Percentiles rank a stretch among this genome's conserved stretches.
These are phyloP conservation scores for Typhlichthys eigenmanni DNA, from an alignment of 2,797 vertebrate species.

Conservation along the genomic window DNA sequence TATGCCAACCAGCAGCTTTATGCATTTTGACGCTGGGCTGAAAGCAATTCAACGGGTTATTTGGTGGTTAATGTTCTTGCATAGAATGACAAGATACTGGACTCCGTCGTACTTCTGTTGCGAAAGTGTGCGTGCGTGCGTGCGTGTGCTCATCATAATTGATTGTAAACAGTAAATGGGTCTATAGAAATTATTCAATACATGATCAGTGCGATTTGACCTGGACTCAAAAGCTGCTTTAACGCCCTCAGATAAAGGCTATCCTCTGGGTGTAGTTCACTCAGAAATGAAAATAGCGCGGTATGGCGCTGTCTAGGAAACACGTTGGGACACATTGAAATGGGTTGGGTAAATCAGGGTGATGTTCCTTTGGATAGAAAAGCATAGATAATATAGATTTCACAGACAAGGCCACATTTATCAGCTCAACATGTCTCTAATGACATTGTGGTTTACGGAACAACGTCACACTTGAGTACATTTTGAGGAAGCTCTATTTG, in stretches of 20 bases:
- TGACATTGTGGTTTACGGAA: not conserved
- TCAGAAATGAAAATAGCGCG: not conserved
- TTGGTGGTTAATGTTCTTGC: no score
- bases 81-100: no score
- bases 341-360: not conserved
- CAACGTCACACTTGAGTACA: not conserved
- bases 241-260: not conserved
- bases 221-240: conserved; percentile 20
- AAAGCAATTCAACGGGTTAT: no score
- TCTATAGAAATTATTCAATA: conserved; percentile 10
- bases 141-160: no score
- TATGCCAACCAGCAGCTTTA: no score
- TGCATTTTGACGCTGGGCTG: no score
- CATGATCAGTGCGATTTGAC: conserved; percentile 33
- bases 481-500: not conserved
- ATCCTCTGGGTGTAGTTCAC: conserved; percentile 13
- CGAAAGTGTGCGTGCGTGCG: no score
- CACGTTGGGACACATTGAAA: conserved; percentile 16
- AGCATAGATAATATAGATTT: conserved; percentile 27
- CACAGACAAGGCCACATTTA: conserved; percentile 45
- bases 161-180: no score
- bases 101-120: no score
- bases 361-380: conserved; percentile 14
- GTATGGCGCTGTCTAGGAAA: conserved; percentile 4
- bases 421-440: not conserved